A percentile compares a stretch with the other conserved stretches of the same genome.
Evolutionary conservation across 1,140 invertebrate genomes (phyloP).

Genomic region (Papilio polytes): DNA sequence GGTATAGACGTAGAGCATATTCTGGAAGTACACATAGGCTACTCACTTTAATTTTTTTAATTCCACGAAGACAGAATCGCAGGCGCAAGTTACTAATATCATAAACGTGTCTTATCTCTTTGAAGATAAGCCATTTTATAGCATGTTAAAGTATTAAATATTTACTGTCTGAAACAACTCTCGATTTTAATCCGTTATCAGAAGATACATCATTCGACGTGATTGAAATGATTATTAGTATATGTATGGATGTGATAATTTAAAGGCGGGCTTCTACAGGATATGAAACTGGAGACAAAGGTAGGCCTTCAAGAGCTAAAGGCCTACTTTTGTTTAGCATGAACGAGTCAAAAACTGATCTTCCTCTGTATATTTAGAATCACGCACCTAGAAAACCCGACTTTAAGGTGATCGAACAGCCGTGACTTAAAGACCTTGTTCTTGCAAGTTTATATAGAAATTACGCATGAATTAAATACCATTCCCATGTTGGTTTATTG

Average conservation of each 20-base stretch:
- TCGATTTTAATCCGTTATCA: background rate
- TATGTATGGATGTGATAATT: too few species aligned
- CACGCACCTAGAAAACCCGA: too few species aligned
- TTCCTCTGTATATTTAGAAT: too few species aligned
- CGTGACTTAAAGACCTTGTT: conserved; percentile 25
- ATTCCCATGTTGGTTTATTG: background rate
- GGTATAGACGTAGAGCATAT: too few species aligned
- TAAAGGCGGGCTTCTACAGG: too few species aligned
- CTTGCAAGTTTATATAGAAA: conserved; percentile 8
- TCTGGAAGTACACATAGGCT: too few species aligned
- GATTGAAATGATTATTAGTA: background rate
- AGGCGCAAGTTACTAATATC: background rate
- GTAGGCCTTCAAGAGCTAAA: too few species aligned
- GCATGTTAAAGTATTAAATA: background rate
- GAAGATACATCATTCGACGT: background rate
- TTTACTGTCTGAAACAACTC: background rate
- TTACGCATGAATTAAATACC: background rate
- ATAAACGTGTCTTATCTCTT: background rate
- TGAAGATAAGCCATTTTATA: background rate
- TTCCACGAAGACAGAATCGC: too few species aligned
- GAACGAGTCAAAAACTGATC: too few species aligned
- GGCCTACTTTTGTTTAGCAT: too few species aligned
- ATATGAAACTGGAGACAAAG: too few species aligned
- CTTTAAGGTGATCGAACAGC: conserved; percentile 15
- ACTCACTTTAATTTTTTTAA: too few species aligned